Conservation (phyloP, 2,113 vertebrate species). For the Ciconia stormi region DNA sequence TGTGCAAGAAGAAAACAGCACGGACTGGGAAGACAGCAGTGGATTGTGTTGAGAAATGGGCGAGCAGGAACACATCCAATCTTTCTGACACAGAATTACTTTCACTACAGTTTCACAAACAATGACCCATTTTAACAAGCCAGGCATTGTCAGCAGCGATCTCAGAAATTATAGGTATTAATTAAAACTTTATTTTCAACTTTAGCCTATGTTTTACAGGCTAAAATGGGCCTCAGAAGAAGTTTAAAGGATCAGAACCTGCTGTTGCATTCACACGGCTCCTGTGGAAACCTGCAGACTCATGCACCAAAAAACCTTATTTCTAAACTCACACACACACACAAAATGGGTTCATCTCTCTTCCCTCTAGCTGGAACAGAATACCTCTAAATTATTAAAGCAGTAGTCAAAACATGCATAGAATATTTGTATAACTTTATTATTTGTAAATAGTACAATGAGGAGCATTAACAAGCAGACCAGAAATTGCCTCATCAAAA, state of each 20-base stretch:
- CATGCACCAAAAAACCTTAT: background rate
- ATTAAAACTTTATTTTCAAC: slow-evolving; percentile 12
- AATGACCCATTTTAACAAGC: background rate
- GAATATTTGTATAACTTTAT: background rate
- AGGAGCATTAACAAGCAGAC: background rate
- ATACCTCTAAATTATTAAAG: background rate
- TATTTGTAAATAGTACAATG: background rate
- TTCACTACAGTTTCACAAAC: background rate
- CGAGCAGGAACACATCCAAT: background rate
- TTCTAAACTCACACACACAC: background rate
- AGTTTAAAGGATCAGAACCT: background rate
- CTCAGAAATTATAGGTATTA: background rate
- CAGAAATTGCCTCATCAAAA: background rate
- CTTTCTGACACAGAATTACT: background rate
- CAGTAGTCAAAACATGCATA: background rate
- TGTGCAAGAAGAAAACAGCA: background rate
- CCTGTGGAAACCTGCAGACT: background rate
- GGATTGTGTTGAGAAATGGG: background rate
- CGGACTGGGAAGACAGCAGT: background rate
- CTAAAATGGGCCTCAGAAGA: background rate
- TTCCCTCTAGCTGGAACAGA: background rate
- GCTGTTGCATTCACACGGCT: background rate
- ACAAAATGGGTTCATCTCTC: background rate
- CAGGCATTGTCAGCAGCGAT: background rate
- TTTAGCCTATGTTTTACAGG: background rate